Evolutionary conservation across 2,797 vertebrate genomes (phyloP).

Genomic region (Distichodus sexfasciatus): DNA sequence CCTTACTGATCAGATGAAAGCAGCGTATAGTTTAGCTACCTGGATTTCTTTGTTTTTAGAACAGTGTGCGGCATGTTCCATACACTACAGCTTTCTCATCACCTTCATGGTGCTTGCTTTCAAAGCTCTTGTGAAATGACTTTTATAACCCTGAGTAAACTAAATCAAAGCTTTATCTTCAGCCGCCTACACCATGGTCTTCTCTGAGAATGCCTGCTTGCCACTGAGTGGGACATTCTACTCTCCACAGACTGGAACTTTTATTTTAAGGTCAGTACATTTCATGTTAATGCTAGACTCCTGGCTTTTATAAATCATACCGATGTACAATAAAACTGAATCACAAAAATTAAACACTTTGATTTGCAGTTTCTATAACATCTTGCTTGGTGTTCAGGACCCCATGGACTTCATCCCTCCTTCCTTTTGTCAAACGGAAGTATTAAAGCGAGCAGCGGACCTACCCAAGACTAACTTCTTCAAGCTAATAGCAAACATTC

Average conservation of each 20-base stretch:
- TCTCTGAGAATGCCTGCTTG: not conserved
- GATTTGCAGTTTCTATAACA: not conserved
- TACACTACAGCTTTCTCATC: too few relatives aligned
- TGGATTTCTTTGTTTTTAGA: too few relatives aligned
- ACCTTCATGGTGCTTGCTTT: too few relatives aligned
- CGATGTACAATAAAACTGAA: too few relatives aligned
- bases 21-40: too few relatives aligned
- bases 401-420: not conserved
- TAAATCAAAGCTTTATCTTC: not conserved
- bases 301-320: not conserved
- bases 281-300: not conserved
- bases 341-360: too few relatives aligned
- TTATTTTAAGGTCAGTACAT: not conserved
- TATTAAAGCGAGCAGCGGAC: not conserved
- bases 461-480: not conserved
- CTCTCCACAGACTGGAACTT: not conserved
- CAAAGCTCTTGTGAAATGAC: too few relatives aligned
- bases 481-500: not conserved
- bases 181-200: not conserved
- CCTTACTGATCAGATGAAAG: too few relatives aligned
- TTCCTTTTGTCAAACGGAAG: not conserved
- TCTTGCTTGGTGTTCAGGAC: not conserved
- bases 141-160: too few relatives aligned
- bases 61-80: too few relatives aligned
- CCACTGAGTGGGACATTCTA: not conserved